A percentile compares a stretch with the other conserved stretches of the same genome.
Evolutionary conservation across 1,140 invertebrate species (phyloP).

Genomic region (Chymomyza costata): DNA sequence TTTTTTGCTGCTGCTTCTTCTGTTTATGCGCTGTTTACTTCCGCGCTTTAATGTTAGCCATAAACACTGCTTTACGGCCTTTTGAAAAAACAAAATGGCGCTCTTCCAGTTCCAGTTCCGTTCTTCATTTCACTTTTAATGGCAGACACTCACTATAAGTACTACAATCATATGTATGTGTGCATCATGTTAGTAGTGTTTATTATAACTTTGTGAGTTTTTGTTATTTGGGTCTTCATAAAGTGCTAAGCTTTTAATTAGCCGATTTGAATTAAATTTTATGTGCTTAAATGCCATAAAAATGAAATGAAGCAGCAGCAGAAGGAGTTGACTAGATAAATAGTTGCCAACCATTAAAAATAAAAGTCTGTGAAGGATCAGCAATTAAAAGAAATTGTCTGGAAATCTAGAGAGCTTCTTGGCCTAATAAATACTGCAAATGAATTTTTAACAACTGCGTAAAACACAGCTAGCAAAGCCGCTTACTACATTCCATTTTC

Average conservation of each 20-base stretch:
- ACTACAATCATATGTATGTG: constrained; percentile 19
- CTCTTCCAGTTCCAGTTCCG: constrained; percentile 19
- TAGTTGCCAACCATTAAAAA: too few species aligned
- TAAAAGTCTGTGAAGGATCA: too few species aligned
- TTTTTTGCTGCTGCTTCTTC: constrained; percentile 27
- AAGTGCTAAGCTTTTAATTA: constrained; percentile 64
- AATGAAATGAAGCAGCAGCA: too few species aligned
- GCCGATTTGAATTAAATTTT: constrained; percentile 70
- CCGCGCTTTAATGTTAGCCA: constrained; percentile 63
- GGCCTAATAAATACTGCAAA: too few species aligned
- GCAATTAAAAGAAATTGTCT: too few species aligned
- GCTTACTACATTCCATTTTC: background rate
- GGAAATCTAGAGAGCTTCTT: too few species aligned
- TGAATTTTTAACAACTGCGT: too few species aligned
- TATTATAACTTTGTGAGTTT: too few species aligned
- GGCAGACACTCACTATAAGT: too few species aligned
- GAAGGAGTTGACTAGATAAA: too few species aligned
- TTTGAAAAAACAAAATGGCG: constrained; percentile 53
- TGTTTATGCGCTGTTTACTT: constrained; percentile 59
- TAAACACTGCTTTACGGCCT: constrained; percentile 58
- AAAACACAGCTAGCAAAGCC: too few species aligned
- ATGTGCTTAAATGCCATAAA: constrained; percentile 54
- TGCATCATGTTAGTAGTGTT: constrained; percentile 36
- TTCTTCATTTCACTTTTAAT: constrained; percentile 7
- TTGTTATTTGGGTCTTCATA: too few species aligned